A percentile compares a stretch with the other conserved stretches of the same genome.
Evolutionary conservation across 2,797 vertebrate species (phyloP).

Genomic region (Chloroceryle amazona): DNA sequence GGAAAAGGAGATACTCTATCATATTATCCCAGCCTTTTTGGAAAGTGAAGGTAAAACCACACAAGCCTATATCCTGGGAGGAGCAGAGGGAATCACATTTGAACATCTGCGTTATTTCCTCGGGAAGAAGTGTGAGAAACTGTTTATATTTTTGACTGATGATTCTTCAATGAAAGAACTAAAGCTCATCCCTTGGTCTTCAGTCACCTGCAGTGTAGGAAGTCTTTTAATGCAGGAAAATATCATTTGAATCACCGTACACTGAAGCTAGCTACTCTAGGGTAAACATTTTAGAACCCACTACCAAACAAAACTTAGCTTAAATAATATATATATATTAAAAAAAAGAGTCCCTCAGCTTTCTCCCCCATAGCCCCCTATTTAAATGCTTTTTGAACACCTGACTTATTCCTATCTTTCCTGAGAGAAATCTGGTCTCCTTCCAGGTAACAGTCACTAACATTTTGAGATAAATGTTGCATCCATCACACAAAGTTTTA

Average conservation of each 20-base stretch:
- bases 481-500: neutral
- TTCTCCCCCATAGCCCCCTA: neutral
- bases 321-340: too few species aligned
- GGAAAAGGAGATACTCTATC: neutral
- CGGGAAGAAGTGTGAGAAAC: neutral
- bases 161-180: neutral
- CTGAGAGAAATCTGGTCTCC: neutral
- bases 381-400: neutral
- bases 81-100: fast-evolving
- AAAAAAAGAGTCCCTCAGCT: neutral
- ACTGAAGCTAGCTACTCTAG: neutral
- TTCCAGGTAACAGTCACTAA: neutral
- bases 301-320: neutral
- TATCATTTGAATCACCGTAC: neutral
- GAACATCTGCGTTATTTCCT: neutral
- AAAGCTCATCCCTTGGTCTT: neutral
- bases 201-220: fast-evolving
- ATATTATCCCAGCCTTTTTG: neutral
- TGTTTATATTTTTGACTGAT: neutral
- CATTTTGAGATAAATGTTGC: neutral
- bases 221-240: neutral
- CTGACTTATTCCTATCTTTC: neutral
- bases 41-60: neutral
- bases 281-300: neutral
- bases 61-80: neutral